Percentiles rank a stretch among this genome's conserved stretches.
Conservation (phyloP, 2,888 invertebrate species). For the Ecdyonurus torrentis region DNA sequence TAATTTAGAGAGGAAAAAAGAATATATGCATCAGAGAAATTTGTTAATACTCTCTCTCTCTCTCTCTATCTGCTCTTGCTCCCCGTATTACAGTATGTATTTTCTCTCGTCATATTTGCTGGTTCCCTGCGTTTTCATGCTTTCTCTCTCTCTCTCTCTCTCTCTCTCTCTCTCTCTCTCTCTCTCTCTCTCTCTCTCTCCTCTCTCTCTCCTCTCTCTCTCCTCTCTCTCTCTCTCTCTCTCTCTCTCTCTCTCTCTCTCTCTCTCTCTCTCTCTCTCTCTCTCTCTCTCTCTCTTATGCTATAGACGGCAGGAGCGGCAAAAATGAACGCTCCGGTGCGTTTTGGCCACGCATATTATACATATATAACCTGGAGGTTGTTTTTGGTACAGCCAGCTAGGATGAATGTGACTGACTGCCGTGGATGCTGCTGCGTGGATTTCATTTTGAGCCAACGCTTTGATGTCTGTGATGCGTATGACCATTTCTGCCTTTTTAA, state of each 20-base stretch:
- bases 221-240: too few relatives aligned
- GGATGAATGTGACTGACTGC: background rate
- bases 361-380: background rate
- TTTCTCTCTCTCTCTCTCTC: too few relatives aligned
- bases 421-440: slow-evolving; percentile 16
- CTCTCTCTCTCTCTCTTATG: slow-evolving; percentile 13
- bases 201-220: too few relatives aligned
- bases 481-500: slow-evolving; percentile 30
- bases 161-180: background rate
- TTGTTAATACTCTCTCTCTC: too few relatives aligned
- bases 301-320: background rate
- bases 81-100: too few relatives aligned
- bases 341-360: background rate
- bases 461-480: slow-evolving; percentile 31
- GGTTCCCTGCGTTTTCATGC: too few relatives aligned
- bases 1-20: too few relatives aligned
- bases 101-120: too few relatives aligned
- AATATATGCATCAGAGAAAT: too few relatives aligned
- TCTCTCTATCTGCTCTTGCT: too few relatives aligned
- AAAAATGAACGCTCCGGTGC: background rate
- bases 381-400: background rate
- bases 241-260: slow-evolving; percentile 27
- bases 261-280: slow-evolving; percentile 18
- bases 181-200: background rate
- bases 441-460: slow-evolving; percentile 31